These are phyloP conservation scores for Brachylomia viminalis DNA, from an alignment of 2,888 invertebrate species.

Conservation along the genomic window DNA sequence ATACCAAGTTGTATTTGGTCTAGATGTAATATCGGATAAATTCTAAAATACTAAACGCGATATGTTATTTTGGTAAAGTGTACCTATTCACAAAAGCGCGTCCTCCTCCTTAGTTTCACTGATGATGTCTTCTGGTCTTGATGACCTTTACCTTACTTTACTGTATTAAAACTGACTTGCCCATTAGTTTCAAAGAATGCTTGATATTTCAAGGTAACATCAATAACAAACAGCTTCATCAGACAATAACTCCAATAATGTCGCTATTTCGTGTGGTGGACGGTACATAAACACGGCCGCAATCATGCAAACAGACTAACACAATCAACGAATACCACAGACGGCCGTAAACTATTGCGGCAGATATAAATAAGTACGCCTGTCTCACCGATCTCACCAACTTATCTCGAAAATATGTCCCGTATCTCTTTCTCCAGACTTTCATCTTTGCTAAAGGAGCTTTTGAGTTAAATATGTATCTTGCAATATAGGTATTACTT, in stretches of 20 bases:
- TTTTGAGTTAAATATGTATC: constrained; percentile 54
- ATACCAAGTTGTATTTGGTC: constrained; percentile 37
- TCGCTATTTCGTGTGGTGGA: constrained; percentile 69
- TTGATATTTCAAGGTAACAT: constrained; percentile 11
- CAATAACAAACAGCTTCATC: constrained; percentile 6
- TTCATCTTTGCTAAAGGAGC: constrained; percentile 67
- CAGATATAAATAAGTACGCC: constrained; percentile 82
- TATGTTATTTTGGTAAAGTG: background rate
- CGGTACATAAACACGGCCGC: constrained; percentile 71
- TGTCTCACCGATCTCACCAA: constrained; percentile 76
- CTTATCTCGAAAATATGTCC: constrained; percentile 79
- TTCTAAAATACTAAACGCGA: background rate
- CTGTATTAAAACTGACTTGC: background rate
- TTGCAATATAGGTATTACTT: constrained; percentile 43
- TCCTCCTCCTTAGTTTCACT: background rate
- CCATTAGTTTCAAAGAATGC: background rate
- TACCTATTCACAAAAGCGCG: too few relatives aligned
- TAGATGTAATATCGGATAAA: constrained; percentile 23
- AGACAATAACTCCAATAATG: constrained; percentile 65
- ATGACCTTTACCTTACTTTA: background rate
- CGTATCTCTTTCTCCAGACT: constrained; percentile 73
- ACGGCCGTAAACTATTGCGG: constrained; percentile 77
- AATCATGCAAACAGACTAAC: constrained; percentile 82
- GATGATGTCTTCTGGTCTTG: background rate
- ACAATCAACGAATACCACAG: constrained; percentile 83